Conservation (phyloP, 2,888 invertebrate genomes). For the Eretmocerus hayati region DNA sequence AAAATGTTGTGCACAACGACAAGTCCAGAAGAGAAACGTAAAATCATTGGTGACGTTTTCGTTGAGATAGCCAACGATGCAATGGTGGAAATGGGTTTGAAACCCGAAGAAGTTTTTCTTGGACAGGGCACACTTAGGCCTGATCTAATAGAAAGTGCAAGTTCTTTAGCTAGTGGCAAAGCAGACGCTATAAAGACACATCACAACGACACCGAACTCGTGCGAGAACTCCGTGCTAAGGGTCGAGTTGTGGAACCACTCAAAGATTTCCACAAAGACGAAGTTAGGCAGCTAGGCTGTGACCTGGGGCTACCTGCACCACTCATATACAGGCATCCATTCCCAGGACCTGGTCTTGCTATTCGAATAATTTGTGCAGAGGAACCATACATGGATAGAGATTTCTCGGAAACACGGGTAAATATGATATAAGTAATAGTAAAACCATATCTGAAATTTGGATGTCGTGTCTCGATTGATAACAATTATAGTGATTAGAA, state of each 20-base stretch:
- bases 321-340: slow-evolving; percentile 92
- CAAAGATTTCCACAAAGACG: slow-evolving; percentile 98
- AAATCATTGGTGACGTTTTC: slow-evolving; percentile 98
- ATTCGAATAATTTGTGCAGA: slow-evolving; percentile 94
- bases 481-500: too few relatives aligned
- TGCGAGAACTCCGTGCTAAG: slow-evolving; percentile 62
- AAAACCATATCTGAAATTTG: too few relatives aligned
- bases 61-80: slow-evolving; percentile 89
- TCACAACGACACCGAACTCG: slow-evolving; percentile 96
- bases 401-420: slow-evolving; percentile 91
- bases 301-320: slow-evolving; percentile 82
- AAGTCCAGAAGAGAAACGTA: slow-evolving; percentile 96
- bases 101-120: slow-evolving; percentile 85
- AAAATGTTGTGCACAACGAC: slow-evolving; percentile 77
- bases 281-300: slow-evolving; percentile 80
- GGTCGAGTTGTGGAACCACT: slow-evolving; percentile 96
- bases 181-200: slow-evolving; percentile 98
- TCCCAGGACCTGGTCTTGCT: slow-evolving; percentile 96
- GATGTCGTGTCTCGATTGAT: too few relatives aligned
- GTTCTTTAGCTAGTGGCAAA: slow-evolving; percentile 71
- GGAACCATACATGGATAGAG: slow-evolving; percentile 88
- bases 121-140: slow-evolving; percentile 95
- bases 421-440: too few relatives aligned
- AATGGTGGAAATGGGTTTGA: slow-evolving; percentile 77
- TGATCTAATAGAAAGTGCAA: slow-evolving; percentile 97